Evolutionary conservation across 37 sponge, comb jelly and placozoan genomes (phyloP), one percentile per base, ranked within the genome.

Genomic region (Spongia lamella): DNA sequence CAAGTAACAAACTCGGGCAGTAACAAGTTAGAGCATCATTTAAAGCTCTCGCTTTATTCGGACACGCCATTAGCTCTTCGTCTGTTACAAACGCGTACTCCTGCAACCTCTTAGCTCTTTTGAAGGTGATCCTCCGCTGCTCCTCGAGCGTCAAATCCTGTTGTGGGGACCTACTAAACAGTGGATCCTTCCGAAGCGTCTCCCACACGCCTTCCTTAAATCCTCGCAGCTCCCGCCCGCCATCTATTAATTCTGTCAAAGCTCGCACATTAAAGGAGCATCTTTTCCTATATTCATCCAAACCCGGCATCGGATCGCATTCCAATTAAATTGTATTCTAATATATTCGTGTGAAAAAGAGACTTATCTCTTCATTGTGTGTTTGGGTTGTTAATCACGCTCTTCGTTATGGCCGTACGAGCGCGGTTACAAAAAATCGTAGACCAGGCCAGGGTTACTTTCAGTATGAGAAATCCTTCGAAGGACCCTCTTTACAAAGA

Each of bases 81-180:
- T 72, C 22, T 13, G 70, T 53, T 47, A 84, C 20, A 36, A 92
- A 88, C 39, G 77, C 66, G 56, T 92, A 88, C 47, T 88, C 93
- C 2, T 59, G 33, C 20, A 92, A 40, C 7, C 90, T 53, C 62
- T 88, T 84, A 26, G 61, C 36, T 60, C 89, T 38, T 63, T 38
- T 84, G 65, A 82, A 82, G 7, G 79, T 67, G 49, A 92, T 30
- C 43, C 68, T 69, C 38, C 79, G 63, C 65, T 71, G 35, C 24
- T 92, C 36, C 29, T 84, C 69, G 19, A 85, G 53, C n/a, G 85
- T 60, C 36, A 80, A 63, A 16, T 85, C 77, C 19, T 70, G 54
- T 1, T 25, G 30, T 21, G 58, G 30, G 0, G 82, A 79, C 7
- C 51, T 1, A 22, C 37, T 35, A 49, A 92, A 92, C 15, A 92